phyloP scores from a whole-genome alignment of 2,797 vertebrate genomes.

The Tragopan temminckii region DNA sequence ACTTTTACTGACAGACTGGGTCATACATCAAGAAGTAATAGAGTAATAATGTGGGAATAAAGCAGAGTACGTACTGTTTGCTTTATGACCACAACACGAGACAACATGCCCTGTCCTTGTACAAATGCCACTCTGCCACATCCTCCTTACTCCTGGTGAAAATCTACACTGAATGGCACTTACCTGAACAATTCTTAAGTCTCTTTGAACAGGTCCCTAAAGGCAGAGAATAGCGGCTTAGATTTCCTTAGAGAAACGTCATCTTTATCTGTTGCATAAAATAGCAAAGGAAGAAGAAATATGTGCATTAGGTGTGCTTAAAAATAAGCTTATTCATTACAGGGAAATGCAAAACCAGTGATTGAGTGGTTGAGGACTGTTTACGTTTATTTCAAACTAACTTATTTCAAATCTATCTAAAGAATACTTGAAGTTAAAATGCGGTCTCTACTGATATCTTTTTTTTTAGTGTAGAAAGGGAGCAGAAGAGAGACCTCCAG shows the following conservation, averaged over 20 bases:
- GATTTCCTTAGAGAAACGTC: constrained; percentile 64
- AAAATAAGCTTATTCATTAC: constrained; percentile 63
- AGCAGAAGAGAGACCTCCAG: background rate
- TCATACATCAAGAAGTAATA: background rate
- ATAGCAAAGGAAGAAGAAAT: constrained; percentile 28
- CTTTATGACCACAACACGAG: background rate
- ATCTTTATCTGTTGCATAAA: constrained; percentile 61
- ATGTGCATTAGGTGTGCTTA: background rate
- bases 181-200: constrained; percentile 63
- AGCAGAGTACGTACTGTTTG: background rate
- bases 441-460: background rate
- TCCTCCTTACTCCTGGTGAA: background rate
- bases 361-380: constrained; percentile 33
- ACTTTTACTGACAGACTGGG: constrained; percentile 29
- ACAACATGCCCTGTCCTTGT: background rate
- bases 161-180: constrained; percentile 60
- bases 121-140: background rate
- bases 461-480: background rate
- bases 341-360: constrained; percentile 55
- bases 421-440: constrained; percentile 25
- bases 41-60: background rate
- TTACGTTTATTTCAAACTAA: constrained; percentile 69
- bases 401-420: constrained; percentile 56
- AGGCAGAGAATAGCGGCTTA: constrained; percentile 64
- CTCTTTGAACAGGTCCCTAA: constrained; percentile 65